These are phyloP conservation scores for Plebejus anna DNA, from an alignment of 2,888 invertebrate species.

Conservation along the genomic window DNA sequence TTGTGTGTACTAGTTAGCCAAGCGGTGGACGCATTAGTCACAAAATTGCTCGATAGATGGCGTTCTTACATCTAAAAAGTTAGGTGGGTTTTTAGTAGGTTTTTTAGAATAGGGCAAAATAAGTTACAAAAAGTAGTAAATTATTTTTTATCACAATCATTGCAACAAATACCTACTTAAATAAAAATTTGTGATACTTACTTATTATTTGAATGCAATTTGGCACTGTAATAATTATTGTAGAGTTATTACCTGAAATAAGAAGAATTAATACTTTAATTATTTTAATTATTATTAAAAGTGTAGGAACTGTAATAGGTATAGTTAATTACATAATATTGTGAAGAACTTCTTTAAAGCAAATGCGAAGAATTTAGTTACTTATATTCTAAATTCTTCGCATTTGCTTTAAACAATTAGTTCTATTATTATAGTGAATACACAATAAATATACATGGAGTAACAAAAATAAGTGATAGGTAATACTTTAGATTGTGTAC, in stretches of 20 bases:
- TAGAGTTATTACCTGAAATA: not conserved
- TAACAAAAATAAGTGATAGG: no score
- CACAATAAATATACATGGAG: no score
- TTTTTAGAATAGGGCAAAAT: not conserved
- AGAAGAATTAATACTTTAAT: not conserved
- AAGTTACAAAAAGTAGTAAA: no score
- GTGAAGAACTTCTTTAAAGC: no score
- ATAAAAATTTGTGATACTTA: not conserved
- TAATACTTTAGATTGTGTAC: no score
- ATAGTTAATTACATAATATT: no score
- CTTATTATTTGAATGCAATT: not conserved
- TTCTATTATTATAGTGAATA: no score
- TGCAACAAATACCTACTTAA: not conserved
- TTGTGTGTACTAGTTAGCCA: not conserved
- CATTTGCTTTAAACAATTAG: no score
- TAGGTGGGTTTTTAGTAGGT: not conserved
- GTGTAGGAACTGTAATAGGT: no score
- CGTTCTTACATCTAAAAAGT: not conserved
- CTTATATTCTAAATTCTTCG: no score
- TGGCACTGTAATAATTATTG: not conserved
- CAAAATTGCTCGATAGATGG: not conserved
- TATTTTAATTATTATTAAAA: no score
- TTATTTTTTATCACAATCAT: not conserved
- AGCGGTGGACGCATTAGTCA: not conserved
- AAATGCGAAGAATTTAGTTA: no score